phyloP scores from a whole-genome alignment of 2,888 invertebrate genomes.

The Luperina nickerlii region DNA sequence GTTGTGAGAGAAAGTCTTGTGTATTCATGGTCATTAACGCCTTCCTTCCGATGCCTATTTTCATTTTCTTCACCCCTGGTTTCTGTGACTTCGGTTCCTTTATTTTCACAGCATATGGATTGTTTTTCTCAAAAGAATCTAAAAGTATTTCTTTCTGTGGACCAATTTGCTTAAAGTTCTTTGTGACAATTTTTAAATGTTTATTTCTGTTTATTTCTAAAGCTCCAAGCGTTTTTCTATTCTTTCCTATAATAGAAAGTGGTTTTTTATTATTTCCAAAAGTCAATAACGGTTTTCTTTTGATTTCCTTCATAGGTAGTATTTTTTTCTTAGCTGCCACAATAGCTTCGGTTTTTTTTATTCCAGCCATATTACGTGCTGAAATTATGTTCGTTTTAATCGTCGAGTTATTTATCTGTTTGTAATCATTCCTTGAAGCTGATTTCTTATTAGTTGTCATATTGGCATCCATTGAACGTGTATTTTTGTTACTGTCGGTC shows the following conservation, averaged over 20 bases:
- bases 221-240: conserved; percentile 9
- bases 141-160: conserved; percentile 51
- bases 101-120: conserved; percentile 69
- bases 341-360: neutral
- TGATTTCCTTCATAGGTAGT: conserved; percentile 23
- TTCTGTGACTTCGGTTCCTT: conserved; percentile 60
- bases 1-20: conserved; percentile 72
- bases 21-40: conserved; percentile 71
- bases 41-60: conserved; percentile 66
- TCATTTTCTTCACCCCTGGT: conserved; percentile 70
- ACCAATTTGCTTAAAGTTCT: conserved; percentile 51
- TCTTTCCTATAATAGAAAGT: neutral
- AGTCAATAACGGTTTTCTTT: conserved; percentile 34
- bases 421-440: neutral
- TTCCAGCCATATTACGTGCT: neutral
- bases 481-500: neutral
- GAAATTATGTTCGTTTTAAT: neutral
- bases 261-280: conserved; percentile 11
- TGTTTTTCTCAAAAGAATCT: conserved; percentile 71
- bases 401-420: neutral
- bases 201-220: conserved; percentile 36
- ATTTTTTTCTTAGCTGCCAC: conserved; percentile 14
- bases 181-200: conserved; percentile 41
- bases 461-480: neutral
- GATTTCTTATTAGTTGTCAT: conserved; percentile 1